Evolutionary conservation across 2,888 invertebrate genomes (phyloP), one percentile per base, ranked within the genome.

Genomic region (Tethea ocularis): DNA sequence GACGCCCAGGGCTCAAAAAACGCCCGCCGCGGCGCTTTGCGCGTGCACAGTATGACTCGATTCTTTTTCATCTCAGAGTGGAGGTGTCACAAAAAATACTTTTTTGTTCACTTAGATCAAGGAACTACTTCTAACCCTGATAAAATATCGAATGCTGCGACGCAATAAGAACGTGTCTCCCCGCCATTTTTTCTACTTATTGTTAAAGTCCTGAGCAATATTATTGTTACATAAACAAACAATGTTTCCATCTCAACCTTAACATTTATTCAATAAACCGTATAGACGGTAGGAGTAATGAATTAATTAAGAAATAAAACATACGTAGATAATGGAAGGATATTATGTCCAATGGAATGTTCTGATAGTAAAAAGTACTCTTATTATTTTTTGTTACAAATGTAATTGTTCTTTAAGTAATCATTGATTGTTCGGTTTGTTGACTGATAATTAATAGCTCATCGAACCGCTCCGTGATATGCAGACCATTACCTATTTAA

Each of bases 1-100:
- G 88, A 88, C 88, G 80, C 63, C 71, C 66, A 75, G 74, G 74
- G 71, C 71, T 77, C 62, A 67, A 83, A 86, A 85, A 82, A 71
- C 66, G 57, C 62, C 61, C 63, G 65, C 63, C 68, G 71, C 71
- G n/a, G n/a, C n/a, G n/a, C n/a, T n/a, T n/a, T n/a, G 62, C 73
- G 67, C 67, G 72, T 71, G 70, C 71, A 62, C 61, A 63, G 72
- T 70, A 74, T 77, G 69, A 66, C 61, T 63, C 57, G 63, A 13
- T 57, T 68, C 63, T 72, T 80, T 79, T 80, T 77, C 71, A 73
- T 77, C 72, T 69, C 69, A 66, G 56, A 59, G 65, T 62, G 66
- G 57, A 59, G 64, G 63, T 57, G 65, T 62, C 52, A 62, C 67
- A 72, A 77, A 75, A 78, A 72, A 63, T 52, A 56, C 58, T 46